Evolutionary conservation across 2,888 invertebrate species (phyloP), one percentile per base, ranked within the genome.

Genomic region (Xanthorhoe designata): DNA sequence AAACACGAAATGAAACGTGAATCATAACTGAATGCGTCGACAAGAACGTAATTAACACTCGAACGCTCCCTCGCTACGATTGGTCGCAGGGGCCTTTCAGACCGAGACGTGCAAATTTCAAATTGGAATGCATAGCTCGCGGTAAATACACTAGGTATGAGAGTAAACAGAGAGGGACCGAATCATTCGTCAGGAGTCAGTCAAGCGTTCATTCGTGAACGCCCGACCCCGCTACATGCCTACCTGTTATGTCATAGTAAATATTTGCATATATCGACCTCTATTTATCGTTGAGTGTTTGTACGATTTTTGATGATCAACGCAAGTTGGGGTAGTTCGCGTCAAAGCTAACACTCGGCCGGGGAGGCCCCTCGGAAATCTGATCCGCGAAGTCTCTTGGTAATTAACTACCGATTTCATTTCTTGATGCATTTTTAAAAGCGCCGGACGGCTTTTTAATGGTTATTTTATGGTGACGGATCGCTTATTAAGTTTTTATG

Each of bases 401-500:
- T 92, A 92, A 92, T 93, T 93, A 93, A 89, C 87, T 91, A 89
- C 82, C 92, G 89, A 92, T 92, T 92, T 90, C 87, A 89, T 91
- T 92, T 91, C 92, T 92, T 92, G 93, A 92, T 93, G 92, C 88
- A 90, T 87, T 92, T 93, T 92, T 92, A 91, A 92, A 91, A 89
- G 92, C 91, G 87, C 86, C 88, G 87, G 92, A 89, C 91, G 89
- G 91, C 87, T 92, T 92, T 92, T 91, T 92, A 93, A 92, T 93
- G 91, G 89, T 84, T 91, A 91, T 92, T 93, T 92, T 92, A 93
- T 93, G 92, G 93, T 93, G 93, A 93, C 92, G 86, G 90, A 93
- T 92, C 89, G 88, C 88, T 92, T 92, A 92, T 92, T 92, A 92
- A 90, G 92, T 91, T 92, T 93, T 92, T 91, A 92, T 91, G 87